Percentiles rank a stretch among this genome's conserved stretches.
phyloP scores from a whole-genome alignment of 2,797 vertebrate species.

The Mormyrus hasselquistii region DNA sequence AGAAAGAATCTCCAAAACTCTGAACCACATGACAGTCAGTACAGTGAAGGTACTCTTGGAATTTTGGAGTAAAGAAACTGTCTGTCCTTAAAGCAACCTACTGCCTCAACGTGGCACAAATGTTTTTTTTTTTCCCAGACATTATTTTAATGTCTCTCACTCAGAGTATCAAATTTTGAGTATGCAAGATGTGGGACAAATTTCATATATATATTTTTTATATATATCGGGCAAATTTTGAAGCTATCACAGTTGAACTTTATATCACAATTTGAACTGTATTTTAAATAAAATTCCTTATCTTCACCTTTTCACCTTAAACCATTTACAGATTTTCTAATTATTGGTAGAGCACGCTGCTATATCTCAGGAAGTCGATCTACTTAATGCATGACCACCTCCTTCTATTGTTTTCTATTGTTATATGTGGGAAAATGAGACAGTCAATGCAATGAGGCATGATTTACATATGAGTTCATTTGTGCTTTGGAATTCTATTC shows the following conservation, averaged over 20 bases:
- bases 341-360: not conserved
- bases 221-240: not conserved
- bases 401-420: not conserved
- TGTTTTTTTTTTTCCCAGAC: not conserved
- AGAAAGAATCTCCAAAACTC: not conserved
- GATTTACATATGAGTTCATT: not conserved
- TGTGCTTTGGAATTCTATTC: not conserved
- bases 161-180: not conserved
- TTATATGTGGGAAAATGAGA: not conserved
- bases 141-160: constrained; percentile 9
- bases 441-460: not conserved
- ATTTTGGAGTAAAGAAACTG: not conserved
- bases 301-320: not conserved
- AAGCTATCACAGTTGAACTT: not conserved
- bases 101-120: not conserved
- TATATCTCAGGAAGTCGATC: not conserved
- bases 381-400: not conserved
- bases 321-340: not conserved
- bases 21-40: not conserved
- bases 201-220: not conserved
- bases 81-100: not conserved
- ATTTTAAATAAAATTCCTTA: not conserved
- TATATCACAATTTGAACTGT: not conserved
- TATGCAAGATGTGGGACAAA: not conserved
- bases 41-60: not conserved